A percentile compares a stretch with the other conserved stretches of the same genome.
Evolutionary conservation across 1,140 invertebrate species (phyloP).

Genomic region (Calliopsis andreniformis): DNA sequence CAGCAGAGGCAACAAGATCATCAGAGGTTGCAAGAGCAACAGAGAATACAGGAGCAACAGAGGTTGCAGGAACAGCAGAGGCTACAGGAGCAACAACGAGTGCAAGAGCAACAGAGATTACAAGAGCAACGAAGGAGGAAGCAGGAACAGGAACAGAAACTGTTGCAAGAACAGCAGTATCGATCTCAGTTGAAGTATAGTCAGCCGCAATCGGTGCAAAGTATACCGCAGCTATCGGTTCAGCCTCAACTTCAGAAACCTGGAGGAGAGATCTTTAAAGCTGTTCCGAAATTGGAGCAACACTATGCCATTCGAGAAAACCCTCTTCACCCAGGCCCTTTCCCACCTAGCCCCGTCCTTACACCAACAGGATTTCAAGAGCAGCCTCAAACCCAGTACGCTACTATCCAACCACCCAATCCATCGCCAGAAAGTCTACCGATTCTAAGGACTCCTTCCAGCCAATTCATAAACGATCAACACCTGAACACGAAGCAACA

Average conservation of each 20-base stretch:
- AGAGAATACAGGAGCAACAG: constrained; percentile 67
- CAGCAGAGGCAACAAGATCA: constrained; percentile 62
- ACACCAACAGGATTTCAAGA: constrained; percentile 57
- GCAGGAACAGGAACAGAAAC: constrained; percentile 75
- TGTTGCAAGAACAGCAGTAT: constrained; percentile 81
- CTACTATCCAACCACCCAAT: constrained; percentile 67
- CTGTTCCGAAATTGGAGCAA: constrained; percentile 89
- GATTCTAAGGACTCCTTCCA: constrained; percentile 40
- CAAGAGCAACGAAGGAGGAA: constrained; percentile 70
- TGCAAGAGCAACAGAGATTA: constrained; percentile 61
- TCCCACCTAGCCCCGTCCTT: constrained; percentile 71
- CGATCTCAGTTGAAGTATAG: constrained; percentile 76
- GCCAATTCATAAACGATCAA: constrained; percentile 52
- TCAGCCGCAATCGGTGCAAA: constrained; percentile 76
- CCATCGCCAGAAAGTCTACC: constrained; percentile 54
- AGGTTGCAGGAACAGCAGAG: constrained; percentile 62
- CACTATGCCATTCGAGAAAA: constrained; percentile 83
- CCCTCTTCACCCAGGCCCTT: constrained; percentile 78
- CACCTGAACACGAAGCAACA: constrained; percentile 71
- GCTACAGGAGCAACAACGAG: constrained; percentile 62
- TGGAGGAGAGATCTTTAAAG: constrained; percentile 86
- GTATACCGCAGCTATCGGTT: constrained; percentile 68
- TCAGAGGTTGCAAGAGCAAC: constrained; percentile 64
- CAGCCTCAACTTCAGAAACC: constrained; percentile 80
- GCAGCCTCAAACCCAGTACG: constrained; percentile 57